Evolutionary conservation across 2,888 invertebrate genomes (phyloP).

Genomic region (Helobdella robusta): DNA sequence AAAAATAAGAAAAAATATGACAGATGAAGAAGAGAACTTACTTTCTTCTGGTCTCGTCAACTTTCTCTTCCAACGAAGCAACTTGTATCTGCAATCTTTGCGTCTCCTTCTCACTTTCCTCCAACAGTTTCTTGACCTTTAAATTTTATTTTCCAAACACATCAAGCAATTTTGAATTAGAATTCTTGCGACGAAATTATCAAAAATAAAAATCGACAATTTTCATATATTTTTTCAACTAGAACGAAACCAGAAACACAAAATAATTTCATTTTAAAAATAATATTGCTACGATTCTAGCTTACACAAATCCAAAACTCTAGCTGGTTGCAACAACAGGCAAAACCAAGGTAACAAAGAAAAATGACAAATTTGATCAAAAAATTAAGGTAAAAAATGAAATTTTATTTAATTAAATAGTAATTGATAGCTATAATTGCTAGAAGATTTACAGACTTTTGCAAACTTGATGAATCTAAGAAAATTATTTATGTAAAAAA

Average conservation of each 20-base stretch:
- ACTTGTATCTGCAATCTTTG: conserved; percentile 51
- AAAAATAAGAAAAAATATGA: background rate
- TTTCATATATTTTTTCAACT: background rate
- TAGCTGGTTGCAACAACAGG: background rate
- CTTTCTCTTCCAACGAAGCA: conserved; percentile 49
- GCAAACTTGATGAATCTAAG: background rate
- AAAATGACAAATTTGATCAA: too few species aligned
- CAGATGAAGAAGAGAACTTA: conserved; percentile 29
- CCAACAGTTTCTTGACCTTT: conserved; percentile 46
- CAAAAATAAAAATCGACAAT: background rate
- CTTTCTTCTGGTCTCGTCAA: conserved; percentile 43
- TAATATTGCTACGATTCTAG: too few species aligned
- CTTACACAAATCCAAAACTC: background rate
- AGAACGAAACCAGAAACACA: background rate
- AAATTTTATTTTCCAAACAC: too few species aligned
- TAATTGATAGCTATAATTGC: background rate
- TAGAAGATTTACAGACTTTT: background rate
- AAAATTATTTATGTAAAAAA: too few species aligned
- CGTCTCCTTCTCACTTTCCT: conserved; percentile 51
- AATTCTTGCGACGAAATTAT: too few species aligned
- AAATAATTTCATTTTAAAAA: background rate
- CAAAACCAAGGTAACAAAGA: background rate
- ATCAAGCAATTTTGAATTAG: too few species aligned
- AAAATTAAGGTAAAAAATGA: too few species aligned
- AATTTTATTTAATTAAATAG: background rate